Evolutionary conservation across 1,140 invertebrate genomes (phyloP), one percentile per base, ranked within the genome.

Genomic region (Bombus confusus): DNA sequence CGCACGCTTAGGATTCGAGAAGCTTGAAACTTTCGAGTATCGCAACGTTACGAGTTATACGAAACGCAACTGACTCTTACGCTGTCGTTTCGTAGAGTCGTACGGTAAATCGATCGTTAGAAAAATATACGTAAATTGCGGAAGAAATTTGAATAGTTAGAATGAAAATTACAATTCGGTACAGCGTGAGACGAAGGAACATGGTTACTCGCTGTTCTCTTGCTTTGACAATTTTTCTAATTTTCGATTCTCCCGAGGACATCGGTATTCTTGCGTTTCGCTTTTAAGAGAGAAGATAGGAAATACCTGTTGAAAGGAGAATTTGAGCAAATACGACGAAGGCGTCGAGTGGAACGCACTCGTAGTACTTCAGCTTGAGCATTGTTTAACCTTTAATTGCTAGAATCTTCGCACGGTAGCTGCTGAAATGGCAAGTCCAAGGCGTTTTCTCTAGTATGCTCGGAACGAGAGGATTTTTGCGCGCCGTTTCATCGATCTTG

Each of bases 311-410:
- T 52, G 5, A 22, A 52, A 0, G 39, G n/a, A 28, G 1, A 41
- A 15, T 3, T 22, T 28, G 8, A 78, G 18, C 28, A 18, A 43
- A 43, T 8, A 34, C 18, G 10, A 37, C 5, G 22, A 13, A 57
- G 1, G 43, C 22, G 31, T 66, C 28, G 25, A 66, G 31, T 28
- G n/a, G 31, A 75, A 43, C 39, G n/a, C 13, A 18, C 47, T 34
- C 37, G 12, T 69, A 41, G 43, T n/a, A n/a, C n/a, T 39, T 76
- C 22, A 68, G 10, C 59, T 31, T 68, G 31, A 10, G 81, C 64
- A 77, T 77, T 83, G 34, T 83, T 83, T 76, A 83, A 83, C 73
- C 73, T 83, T 83, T 83, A 83, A 76, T 83, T 37, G 81, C 34
- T 64, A 43, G 73, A 57, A 76, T 83, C 47, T 69, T 83, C 73